Percentiles rank a stretch among this genome's conserved stretches.
phyloP scores from a whole-genome alignment of 2,113 vertebrate genomes.

The Zosterops lateralis region DNA sequence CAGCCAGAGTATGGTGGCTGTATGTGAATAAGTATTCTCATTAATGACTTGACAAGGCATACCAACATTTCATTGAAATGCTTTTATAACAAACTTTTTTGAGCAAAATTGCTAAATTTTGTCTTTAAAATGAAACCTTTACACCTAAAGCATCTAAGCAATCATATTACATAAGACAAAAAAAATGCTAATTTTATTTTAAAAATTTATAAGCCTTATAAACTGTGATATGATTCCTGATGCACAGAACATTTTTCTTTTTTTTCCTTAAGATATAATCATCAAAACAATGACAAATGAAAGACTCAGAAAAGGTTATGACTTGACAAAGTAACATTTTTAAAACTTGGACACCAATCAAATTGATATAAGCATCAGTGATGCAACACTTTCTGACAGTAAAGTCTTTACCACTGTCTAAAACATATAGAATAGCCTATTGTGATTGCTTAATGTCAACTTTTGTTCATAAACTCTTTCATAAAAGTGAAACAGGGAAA shows the following conservation, averaged over 20 bases:
- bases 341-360: slow-evolving; percentile 83
- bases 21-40: slow-evolving; percentile 1
- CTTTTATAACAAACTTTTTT: slow-evolving; percentile 9
- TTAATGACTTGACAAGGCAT: slow-evolving; percentile 10
- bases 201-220: slow-evolving; percentile 71
- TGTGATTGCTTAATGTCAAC: slow-evolving; percentile 80
- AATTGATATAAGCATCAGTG: slow-evolving; percentile 79
- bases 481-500: slow-evolving; percentile 79
- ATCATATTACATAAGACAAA: slow-evolving; percentile 31
- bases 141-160: slow-evolving; percentile 50
- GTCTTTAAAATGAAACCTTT: slow-evolving; percentile 42
- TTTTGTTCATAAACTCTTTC: slow-evolving; percentile 81
- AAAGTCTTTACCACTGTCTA: slow-evolving; percentile 83
- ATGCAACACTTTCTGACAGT: slow-evolving; percentile 83
- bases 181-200: slow-evolving; percentile 68
- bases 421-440: slow-evolving; percentile 78
- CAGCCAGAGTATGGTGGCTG: background rate
- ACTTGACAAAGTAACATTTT: slow-evolving; percentile 83
- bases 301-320: slow-evolving; percentile 84
- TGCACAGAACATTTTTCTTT: slow-evolving; percentile 71
- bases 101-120: slow-evolving; percentile 24
- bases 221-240: slow-evolving; percentile 70
- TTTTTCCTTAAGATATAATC: slow-evolving; percentile 71
- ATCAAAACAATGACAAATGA: slow-evolving; percentile 87
- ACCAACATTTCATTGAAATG: slow-evolving; percentile 22